These are phyloP conservation scores for Festucalex cinctus DNA, from an alignment of 2,113 vertebrate genomes.

Conservation along the genomic window DNA sequence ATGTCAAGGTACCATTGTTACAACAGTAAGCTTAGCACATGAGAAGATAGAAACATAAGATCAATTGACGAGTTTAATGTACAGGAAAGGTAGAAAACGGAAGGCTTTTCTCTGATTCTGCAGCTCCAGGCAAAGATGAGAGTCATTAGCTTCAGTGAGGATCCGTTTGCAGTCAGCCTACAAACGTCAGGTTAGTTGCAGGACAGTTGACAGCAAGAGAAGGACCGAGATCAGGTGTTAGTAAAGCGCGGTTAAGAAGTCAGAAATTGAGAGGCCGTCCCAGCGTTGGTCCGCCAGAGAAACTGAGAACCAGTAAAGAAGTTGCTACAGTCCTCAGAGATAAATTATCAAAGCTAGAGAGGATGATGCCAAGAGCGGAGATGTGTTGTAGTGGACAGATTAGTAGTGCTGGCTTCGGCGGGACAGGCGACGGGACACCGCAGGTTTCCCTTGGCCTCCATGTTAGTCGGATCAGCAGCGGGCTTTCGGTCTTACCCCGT, in stretches of 20 bases:
- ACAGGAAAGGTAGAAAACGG: slow-evolving; percentile 30
- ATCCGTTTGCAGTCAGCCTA: slow-evolving; percentile 42
- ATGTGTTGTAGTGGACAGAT: slow-evolving; percentile 53
- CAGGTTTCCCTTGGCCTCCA: slow-evolving; percentile 39
- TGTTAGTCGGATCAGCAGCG: slow-evolving; percentile 78
- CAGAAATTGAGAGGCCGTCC: slow-evolving; percentile 35
- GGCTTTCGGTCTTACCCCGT: slow-evolving; percentile 97
- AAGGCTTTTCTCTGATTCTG: slow-evolving; percentile 36
- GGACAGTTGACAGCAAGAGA: slow-evolving; percentile 39
- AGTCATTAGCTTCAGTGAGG: slow-evolving; percentile 39
- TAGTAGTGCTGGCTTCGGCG: slow-evolving; percentile 60
- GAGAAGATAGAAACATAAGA: background rate
- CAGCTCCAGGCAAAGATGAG: slow-evolving; percentile 36
- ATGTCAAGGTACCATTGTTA: background rate
- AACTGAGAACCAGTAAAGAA: slow-evolving; percentile 22
- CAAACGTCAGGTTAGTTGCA: slow-evolving; percentile 63
- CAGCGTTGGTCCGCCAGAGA: slow-evolving; percentile 25
- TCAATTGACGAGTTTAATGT: slow-evolving; percentile 2
- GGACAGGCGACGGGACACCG: slow-evolving; percentile 51
- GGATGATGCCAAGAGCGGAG: slow-evolving; percentile 43
- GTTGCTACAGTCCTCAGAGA: slow-evolving; percentile 32
- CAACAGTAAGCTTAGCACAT: background rate
- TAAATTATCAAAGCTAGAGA: slow-evolving; percentile 29
- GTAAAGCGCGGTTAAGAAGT: slow-evolving; percentile 60
- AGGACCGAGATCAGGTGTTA: slow-evolving; percentile 52